Evolutionary conservation across 2,888 invertebrate genomes (phyloP).

Genomic region (Sthenelais limicola): DNA sequence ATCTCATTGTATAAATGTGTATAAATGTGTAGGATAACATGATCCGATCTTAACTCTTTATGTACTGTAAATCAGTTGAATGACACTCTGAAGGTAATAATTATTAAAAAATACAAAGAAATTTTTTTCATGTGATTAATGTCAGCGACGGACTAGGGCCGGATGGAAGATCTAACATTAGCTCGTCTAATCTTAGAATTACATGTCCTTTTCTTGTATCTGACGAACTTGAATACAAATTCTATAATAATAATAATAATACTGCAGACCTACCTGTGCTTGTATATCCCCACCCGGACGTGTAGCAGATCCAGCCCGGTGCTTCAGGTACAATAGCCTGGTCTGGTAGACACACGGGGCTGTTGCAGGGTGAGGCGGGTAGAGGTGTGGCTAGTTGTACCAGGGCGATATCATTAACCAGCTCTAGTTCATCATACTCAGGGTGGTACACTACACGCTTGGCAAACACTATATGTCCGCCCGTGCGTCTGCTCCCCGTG

Average conservation of each 20-base stretch:
- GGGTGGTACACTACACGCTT: not conserved
- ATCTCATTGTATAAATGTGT: too few species aligned
- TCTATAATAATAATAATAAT: not conserved
- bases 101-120: too few species aligned
- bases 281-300: not conserved
- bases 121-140: too few species aligned
- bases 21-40: too few species aligned
- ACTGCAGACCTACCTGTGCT: not conserved
- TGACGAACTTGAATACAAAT: not conserved
- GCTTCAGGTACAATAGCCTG: not conserved
- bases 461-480: not conserved
- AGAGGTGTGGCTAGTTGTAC: not conserved
- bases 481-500: not conserved
- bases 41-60: too few species aligned
- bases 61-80: too few species aligned
- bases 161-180: too few species aligned
- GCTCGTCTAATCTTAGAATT: too few species aligned
- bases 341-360: not conserved
- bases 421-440: not conserved
- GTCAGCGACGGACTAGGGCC: too few species aligned
- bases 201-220: not conserved
- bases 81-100: too few species aligned
- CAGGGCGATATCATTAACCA: not conserved
- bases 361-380: not conserved
- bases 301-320: not conserved